phyloP scores from a whole-genome alignment of 2,888 invertebrate species.

The Drosophila pseudotakahashii region DNA sequence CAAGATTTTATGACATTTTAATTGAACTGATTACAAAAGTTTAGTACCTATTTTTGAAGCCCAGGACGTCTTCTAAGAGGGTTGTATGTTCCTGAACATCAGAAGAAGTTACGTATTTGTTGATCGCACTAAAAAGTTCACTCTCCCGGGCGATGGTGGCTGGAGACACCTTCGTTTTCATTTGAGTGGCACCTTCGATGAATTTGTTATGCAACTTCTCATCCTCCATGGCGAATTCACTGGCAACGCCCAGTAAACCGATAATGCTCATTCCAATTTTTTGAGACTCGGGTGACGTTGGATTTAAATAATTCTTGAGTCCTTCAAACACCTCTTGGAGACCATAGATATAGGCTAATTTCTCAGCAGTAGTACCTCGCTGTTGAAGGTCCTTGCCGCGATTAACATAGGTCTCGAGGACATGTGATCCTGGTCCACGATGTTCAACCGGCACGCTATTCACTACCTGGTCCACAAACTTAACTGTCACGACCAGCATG shows the following conservation, averaged over 20 bases:
- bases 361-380: neutral
- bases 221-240: constrained; percentile 1
- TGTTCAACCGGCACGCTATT: constrained; percentile 8
- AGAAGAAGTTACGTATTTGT: neutral
- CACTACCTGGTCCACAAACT: neutral
- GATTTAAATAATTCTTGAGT: neutral
- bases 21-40: too few relatives aligned
- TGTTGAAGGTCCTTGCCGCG: neutral
- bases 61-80: neutral
- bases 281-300: neutral
- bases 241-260: constrained; percentile 5
- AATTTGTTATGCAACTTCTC: constrained; percentile 8
- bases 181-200: constrained; percentile 7
- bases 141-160: constrained; percentile 9
- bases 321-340: neutral
- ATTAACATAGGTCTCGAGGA: neutral
- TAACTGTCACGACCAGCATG: neutral
- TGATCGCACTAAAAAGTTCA: constrained; percentile 7
- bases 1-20: too few relatives aligned
- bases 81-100: neutral
- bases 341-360: neutral
- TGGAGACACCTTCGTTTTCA: constrained; percentile 11
- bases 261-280: neutral
- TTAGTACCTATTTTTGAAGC: constrained; percentile 18
- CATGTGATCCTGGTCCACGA: constrained; percentile 8